Base-by-base conservation (phyloP, 2,888 invertebrate genomes). In the Cryptophagus acutangulus region DNA sequence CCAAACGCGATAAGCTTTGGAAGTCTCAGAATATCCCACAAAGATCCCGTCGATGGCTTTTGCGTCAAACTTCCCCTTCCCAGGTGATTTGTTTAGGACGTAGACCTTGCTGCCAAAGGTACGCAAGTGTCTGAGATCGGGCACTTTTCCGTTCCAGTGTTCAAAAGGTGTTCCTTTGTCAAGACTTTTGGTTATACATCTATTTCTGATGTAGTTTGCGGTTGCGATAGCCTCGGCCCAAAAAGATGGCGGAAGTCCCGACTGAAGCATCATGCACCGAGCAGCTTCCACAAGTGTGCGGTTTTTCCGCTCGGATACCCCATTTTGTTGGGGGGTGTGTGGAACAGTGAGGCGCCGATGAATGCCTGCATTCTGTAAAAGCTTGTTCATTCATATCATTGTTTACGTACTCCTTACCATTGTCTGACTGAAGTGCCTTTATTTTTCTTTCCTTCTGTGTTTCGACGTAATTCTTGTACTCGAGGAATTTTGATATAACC, bases 101-200 rank as follows among this genome's bases (percentile, higher is more conserved):
- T n/a, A n/a, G n/a, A n/a, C n/a, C n/a, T n/a, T n/a, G n/a, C n/a
- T n/a, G n/a, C n/a, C n/a, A n/a, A n/a, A n/a, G n/a, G n/a, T n/a
- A n/a, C n/a, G n/a, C n/a, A n/a, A n/a, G n/a, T n/a, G n/a, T n/a
- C n/a, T n/a, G n/a, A n/a, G n/a, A n/a, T n/a, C n/a, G n/a, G n/a
- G n/a, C n/a, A n/a, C n/a, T n/a, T n/a, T n/a, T 20, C 17, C 15
- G 9, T 4, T 33, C 33, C 33, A 33, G 6, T 8, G 8, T 10
- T 33, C 33, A n/a, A 9, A 8, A 15, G 33, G 33, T 15, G 17
- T 33, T 33, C 16, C 16, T 15, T 20, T 9, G 20, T 20, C 9
- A 20, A 5, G 9, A 20, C 20, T 20, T 20, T 5, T 20, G 6
- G 20, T 5, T 20, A 20, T n/a, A n/a, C n/a, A 20, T 20, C 20